Conservation (phyloP, 2,888 invertebrate species). For the Coecobrya sp. region DNA sequence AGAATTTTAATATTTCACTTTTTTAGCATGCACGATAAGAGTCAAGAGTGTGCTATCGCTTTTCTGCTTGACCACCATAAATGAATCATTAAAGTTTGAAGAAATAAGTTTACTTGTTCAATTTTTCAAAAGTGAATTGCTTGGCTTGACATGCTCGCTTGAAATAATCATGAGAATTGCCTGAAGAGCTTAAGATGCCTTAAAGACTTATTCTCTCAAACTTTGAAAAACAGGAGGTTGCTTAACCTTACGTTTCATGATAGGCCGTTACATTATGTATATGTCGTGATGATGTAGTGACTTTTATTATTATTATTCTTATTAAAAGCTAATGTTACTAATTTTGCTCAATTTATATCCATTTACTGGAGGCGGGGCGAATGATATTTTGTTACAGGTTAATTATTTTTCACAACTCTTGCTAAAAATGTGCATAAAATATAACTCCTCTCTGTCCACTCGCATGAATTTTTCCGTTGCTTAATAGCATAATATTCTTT, state of each 20-base stretch:
- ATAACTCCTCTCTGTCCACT: neutral
- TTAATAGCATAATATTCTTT: neutral
- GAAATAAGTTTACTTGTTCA: slow-evolving; percentile 20
- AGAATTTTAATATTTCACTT: neutral
- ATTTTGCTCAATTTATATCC: neutral
- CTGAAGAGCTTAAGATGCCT: slow-evolving; percentile 38
- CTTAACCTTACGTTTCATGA: neutral
- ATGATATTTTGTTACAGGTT: slow-evolving; percentile 37
- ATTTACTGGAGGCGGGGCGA: slow-evolving; percentile 26
- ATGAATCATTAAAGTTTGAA: slow-evolving; percentile 39
- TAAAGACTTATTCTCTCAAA: neutral
- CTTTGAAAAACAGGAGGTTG: neutral
- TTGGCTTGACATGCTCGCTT: slow-evolving; percentile 3
- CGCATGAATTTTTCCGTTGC: neutral
- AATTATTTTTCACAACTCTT: slow-evolving; percentile 38
- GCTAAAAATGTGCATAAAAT: slow-evolving; percentile 12
- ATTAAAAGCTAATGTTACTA: slow-evolving; percentile 1
- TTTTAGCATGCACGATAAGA: slow-evolving; percentile 20
- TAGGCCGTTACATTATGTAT: neutral
- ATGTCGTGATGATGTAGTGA: slow-evolving; percentile 16
- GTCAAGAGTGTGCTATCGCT: slow-evolving; percentile 24
- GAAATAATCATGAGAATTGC: neutral
- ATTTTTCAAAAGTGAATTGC: neutral
- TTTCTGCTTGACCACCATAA: neutral
- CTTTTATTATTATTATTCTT: slow-evolving; percentile 9